These are phyloP conservation scores for Periparus ater DNA, from an alignment of 2,797 vertebrate genomes.

Conservation along the genomic window DNA sequence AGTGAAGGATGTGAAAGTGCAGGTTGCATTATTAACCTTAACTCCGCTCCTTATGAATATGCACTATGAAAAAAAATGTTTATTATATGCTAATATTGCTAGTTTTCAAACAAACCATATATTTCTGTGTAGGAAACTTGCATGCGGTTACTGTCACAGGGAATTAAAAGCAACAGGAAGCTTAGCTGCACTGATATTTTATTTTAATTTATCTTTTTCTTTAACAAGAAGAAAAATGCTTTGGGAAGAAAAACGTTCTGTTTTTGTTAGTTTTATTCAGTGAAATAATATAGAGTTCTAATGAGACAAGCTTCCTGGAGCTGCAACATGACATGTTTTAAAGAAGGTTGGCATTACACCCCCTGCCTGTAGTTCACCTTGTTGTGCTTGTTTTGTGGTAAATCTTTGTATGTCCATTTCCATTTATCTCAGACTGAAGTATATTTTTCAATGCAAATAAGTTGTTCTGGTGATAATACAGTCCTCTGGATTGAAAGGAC, in stretches of 20 bases:
- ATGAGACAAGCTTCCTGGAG: slow-evolving; percentile 29
- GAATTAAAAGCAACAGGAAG: slow-evolving; percentile 37
- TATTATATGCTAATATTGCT: slow-evolving; percentile 8
- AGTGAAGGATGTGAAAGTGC: not conserved
- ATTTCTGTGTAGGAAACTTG: slow-evolving; percentile 27
- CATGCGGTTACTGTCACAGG: not conserved
- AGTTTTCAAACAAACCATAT: slow-evolving; percentile 36
- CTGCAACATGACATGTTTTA: not conserved
- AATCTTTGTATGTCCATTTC: slow-evolving; percentile 3
- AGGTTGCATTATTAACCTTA: slow-evolving; percentile 5
- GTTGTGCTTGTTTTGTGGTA: not conserved
- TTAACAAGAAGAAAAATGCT: slow-evolving; percentile 7
- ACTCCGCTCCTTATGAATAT: not conserved
- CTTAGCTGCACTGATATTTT: not conserved
- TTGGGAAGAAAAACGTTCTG: not conserved
- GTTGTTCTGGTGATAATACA: not conserved
- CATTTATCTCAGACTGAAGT: not conserved
- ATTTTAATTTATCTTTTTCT: slow-evolving; percentile 19
- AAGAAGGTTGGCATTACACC: not conserved
- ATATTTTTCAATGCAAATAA: not conserved
- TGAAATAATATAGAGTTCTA: not conserved
- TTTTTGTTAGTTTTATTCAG: not conserved
- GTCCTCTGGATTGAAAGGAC: not conserved
- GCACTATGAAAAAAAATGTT: not conserved
- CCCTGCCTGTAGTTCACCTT: slow-evolving; percentile 5